Evolutionary conservation across 2,797 vertebrate species (phyloP), one percentile per base, ranked within the genome.

Genomic region (Cuculus canorus): DNA sequence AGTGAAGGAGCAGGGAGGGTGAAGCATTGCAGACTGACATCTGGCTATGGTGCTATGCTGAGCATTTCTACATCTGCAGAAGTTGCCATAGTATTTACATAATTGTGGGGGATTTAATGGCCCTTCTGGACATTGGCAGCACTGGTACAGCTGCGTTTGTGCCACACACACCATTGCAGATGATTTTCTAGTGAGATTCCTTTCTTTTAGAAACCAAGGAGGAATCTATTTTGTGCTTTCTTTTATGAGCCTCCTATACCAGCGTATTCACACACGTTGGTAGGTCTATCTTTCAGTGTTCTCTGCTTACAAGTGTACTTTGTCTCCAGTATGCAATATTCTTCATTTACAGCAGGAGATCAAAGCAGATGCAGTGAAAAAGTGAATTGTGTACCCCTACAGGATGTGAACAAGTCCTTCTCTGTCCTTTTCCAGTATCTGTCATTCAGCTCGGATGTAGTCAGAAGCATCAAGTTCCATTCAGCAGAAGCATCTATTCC

Each of bases 11-110:
- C 4, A 37, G 30, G 52, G 35, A 56, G 8, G 8, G 17, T 33
- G 47, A 92, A 82, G 41, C 1, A 1, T 12, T 7, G 2, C 1
- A 1, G 76, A 59, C 77, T 93, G 88, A 73, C 95, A 76, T 73
- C 28, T 33, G 60, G 81, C 70, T 88, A 60, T 1, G 1, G 73
- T 25, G 35, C 24, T 79, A 18, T 1, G 1, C 35, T 2, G n/a
- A 93, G 28, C 48, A 48, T 88, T 95, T 95, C 92, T 85, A 77
- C 63, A 35, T 86, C 93, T 82, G 81, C 71, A 86, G 66, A 92
- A 82, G 86, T 95, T 96, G 78, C 86, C 56, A 80, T 85, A 93
- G 92, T 53, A 43, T 86, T 96, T 95, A 93, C 95, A 95, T 90
- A 90, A 93, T 75, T n/a, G 25, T 0, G 2, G 15, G 77, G 84